Evolutionary conservation across 2,797 vertebrate genomes (phyloP).

Genomic region (Sylvia borin): DNA sequence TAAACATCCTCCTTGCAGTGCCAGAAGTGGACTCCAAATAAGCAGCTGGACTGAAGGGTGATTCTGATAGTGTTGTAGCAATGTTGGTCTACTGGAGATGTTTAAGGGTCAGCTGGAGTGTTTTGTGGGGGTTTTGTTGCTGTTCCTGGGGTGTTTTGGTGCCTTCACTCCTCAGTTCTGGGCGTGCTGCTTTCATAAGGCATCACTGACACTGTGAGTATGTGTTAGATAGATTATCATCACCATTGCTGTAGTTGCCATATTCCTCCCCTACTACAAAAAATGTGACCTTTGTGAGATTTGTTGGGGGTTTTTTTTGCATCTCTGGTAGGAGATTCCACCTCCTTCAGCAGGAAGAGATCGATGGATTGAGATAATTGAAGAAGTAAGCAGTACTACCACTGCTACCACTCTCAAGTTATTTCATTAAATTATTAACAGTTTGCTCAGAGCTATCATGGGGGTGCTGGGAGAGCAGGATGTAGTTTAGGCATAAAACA

Average conservation of each 20-base stretch:
- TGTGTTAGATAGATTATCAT: background rate
- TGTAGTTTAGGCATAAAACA: background rate
- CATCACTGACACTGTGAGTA: fast-evolving
- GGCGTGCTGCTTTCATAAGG: background rate
- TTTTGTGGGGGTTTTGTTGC: background rate
- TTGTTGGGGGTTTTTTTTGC: background rate
- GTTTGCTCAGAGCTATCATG: background rate
- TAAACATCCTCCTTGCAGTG: conserved; percentile 1
- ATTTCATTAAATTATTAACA: background rate
- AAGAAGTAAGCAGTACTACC: background rate
- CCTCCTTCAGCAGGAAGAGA: background rate
- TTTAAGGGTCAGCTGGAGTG: background rate
- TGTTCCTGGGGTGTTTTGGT: background rate
- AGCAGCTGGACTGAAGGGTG: conserved; percentile 12
- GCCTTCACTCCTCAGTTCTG: background rate
- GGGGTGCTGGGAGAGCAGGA: background rate
- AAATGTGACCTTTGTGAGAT: background rate
- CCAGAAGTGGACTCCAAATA: background rate
- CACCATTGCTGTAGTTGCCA: background rate
- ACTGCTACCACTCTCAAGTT: background rate
- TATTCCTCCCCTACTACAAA: background rate
- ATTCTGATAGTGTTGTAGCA: background rate
- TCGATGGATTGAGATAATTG: background rate
- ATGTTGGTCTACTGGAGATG: background rate
- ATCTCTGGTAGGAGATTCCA: background rate